phyloP scores from a whole-genome alignment of 1,140 invertebrate genomes.

The Drosophila micromelanica region DNA sequence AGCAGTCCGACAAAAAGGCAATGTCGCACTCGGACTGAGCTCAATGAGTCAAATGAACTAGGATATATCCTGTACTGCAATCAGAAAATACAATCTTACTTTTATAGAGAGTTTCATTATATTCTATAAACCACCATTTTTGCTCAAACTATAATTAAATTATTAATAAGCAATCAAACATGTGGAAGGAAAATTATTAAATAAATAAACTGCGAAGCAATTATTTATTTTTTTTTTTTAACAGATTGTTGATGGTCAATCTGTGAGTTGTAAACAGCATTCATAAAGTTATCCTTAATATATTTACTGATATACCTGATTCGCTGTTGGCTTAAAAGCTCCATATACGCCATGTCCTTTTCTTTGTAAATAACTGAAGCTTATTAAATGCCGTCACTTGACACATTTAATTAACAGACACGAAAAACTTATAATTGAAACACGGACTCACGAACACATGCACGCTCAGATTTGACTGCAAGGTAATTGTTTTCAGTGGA shows the following conservation, averaged over 20 bases:
- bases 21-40: not conserved
- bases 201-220: too few species aligned
- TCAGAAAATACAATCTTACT: too few species aligned
- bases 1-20: not conserved
- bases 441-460: conserved; percentile 30
- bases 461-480: conserved; percentile 37
- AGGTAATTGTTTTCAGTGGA: conserved; percentile 64
- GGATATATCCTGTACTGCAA: too few species aligned
- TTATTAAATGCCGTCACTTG: conserved; percentile 78
- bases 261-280: too few species aligned
- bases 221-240: too few species aligned
- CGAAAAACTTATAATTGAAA: conserved; percentile 77
- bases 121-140: too few species aligned
- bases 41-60: not conserved
- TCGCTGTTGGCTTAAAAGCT: conserved; percentile 12
- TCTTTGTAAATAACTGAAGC: conserved; percentile 76
- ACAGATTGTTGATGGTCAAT: too few species aligned
- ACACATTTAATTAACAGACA: conserved; percentile 83
- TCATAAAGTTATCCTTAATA: too few species aligned
- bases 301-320: not conserved
- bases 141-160: too few species aligned
- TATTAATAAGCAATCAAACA: too few species aligned
- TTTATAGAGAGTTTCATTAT: too few species aligned
- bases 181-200: too few species aligned
- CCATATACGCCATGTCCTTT: conserved; percentile 50